Percentiles rank a stretch among this genome's conserved stretches.
These are phyloP conservation scores for Drepana arcuata DNA, from an alignment of 1,140 invertebrate genomes.

Conservation along the genomic window DNA sequence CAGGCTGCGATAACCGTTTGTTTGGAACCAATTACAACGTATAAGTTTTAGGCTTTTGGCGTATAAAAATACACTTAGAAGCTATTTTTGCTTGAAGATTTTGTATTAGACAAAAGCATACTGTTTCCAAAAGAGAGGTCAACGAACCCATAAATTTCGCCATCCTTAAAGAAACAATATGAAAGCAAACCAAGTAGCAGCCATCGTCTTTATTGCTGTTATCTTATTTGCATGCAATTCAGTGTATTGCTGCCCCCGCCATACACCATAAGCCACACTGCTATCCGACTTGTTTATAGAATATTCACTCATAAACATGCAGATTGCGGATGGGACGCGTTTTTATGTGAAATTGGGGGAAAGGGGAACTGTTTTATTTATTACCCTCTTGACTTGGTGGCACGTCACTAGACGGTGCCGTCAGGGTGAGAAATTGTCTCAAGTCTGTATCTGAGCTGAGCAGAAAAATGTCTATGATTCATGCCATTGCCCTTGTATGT, in stretches of 20 bases:
- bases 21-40: too few species aligned
- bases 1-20: too few species aligned
- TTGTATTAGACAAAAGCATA: not conserved
- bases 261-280: constrained; percentile 38
- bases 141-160: constrained; percentile 35
- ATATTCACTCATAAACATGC: constrained; percentile 71
- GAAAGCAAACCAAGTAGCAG: constrained; percentile 25
- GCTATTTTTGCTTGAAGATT: too few species aligned
- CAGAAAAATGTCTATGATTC: too few species aligned
- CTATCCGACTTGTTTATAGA: constrained; percentile 63
- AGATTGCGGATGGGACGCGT: constrained; percentile 66
- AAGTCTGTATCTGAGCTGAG: too few species aligned
- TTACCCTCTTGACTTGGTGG: constrained; percentile 58
- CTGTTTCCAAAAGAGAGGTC: constrained; percentile 15
- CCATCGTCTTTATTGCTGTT: constrained; percentile 60
- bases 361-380: constrained; percentile 67
- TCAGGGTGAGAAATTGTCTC: constrained; percentile 30
- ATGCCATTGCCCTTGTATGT: too few species aligned
- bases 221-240: constrained; percentile 70
- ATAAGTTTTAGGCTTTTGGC: too few species aligned
- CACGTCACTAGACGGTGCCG: constrained; percentile 19
- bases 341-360: constrained; percentile 62
- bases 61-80: too few species aligned
- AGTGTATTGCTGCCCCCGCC: constrained; percentile 51
- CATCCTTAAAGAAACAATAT: constrained; percentile 3